Evolutionary conservation across 2,113 vertebrate genomes (phyloP), one percentile per base, ranked within the genome.

Genomic region (Elgaria multicarinata): DNA sequence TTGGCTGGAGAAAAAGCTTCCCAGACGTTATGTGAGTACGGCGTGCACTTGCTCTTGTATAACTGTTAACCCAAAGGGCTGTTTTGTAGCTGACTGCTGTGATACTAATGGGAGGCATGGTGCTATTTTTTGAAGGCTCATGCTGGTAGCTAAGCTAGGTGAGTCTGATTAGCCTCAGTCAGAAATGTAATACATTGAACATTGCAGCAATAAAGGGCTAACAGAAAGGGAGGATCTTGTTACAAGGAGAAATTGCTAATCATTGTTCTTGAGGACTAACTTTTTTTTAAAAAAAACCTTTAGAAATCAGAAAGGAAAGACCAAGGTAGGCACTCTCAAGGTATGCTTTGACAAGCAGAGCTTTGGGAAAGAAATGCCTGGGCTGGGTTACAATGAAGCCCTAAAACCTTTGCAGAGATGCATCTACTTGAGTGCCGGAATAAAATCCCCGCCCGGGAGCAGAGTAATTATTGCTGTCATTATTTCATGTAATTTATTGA

Each of bases 131-230:
- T 79, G 86, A 87, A 87, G 42, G 9, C 75, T 87, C 75, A 7
- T 46, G 42, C 86, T 87, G 81, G 14, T 62, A 53, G 44, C 31
- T 18, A 64, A 55, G 33, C 42, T 42, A 77, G 72, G 36, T 50
- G 44, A n/a, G 14, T 42, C 79, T 90, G 79, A 90, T 90, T 77
- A 76, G 33, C 36, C 82, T 46, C 44, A 10, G 42, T 50, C 84
- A 64, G 53, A 81, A 62, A 46, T 46, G 85, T 64, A 76, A 89
- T 76, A 67, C 39, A 89, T 84, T 66, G 88, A 53, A 50, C 72
- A 53, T 67, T 83, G 36, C n/a, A 3, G 4, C 53, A 64, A 64
- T 83, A 66, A 84, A 22, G 33, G 58, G n/a, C 26, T n/a, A 72
- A 74, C 67, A 42, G 78, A 36, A 71, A 81, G 46, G 55, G 58